Evolutionary conservation across 92 coral and sea anemone species (phyloP).

Genomic region (Blastomussa wellsi): DNA sequence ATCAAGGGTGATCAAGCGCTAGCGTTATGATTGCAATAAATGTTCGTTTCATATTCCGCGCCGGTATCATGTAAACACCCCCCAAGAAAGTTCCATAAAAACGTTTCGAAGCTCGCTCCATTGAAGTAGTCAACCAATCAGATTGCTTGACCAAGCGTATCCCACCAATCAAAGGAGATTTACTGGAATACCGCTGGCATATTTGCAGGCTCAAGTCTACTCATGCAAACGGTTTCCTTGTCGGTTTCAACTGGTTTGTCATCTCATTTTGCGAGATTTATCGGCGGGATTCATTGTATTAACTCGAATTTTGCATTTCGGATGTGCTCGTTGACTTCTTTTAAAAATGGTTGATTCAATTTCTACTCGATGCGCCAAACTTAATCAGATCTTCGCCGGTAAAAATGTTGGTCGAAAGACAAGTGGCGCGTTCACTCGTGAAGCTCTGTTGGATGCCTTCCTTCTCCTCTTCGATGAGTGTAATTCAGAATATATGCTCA

Average conservation of each 20-base stretch:
- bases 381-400: constrained; percentile 77
- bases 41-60: too few relatives aligned
- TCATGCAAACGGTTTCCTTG: constrained; percentile 32
- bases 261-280: neutral
- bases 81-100: neutral
- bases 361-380: constrained; percentile 79
- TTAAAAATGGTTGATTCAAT: constrained; percentile 70
- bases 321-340: constrained; percentile 7
- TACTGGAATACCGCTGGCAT: constrained; percentile 14
- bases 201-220: constrained; percentile 7
- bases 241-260: neutral
- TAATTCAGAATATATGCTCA: constrained; percentile 73
- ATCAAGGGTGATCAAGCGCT: too few relatives aligned
- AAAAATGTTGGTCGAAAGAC: constrained; percentile 76
- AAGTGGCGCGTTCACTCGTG: constrained; percentile 64
- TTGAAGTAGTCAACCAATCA: constrained; percentile 30
- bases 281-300: neutral
- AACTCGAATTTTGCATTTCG: neutral
- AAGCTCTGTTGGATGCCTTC: constrained; percentile 92
- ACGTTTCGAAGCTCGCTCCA: constrained; percentile 44
- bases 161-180: constrained; percentile 30
- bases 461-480: constrained; percentile 91
- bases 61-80: too few relatives aligned
- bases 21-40: too few relatives aligned
- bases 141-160: neutral